Evolutionary conservation across 2,797 vertebrate genomes (phyloP).

Genomic region (Glossophaga mutica): DNA sequence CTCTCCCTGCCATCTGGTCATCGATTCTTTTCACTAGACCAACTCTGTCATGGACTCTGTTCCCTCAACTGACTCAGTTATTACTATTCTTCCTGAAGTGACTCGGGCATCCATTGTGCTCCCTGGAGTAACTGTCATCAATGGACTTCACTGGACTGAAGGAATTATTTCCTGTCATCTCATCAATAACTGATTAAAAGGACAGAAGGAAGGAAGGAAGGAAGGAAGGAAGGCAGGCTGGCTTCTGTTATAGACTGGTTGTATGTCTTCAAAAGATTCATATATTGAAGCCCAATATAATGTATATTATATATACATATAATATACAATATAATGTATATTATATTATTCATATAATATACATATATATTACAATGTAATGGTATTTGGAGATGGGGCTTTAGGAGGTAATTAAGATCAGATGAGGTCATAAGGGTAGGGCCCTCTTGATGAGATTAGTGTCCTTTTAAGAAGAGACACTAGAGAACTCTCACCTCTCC

Average conservation of each 20-base stretch:
- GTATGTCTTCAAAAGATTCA: not conserved
- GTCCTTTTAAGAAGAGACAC: not conserved
- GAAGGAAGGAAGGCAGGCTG: not conserved
- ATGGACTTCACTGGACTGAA: not conserved
- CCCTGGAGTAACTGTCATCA: not conserved
- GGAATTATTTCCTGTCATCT: not conserved
- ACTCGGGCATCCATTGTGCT: not conserved
- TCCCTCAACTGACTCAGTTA: not conserved
- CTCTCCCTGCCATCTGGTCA: not conserved
- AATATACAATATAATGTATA: no score
- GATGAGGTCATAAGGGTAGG: not conserved
- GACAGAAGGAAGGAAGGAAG: not conserved
- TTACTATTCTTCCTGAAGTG: not conserved
- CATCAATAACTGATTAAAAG: not conserved
- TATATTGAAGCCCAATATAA: not conserved
- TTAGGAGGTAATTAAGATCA: not conserved
- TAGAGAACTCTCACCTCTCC: not conserved
- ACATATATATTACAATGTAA: not conserved
- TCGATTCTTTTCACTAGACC: not conserved
- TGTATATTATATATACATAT: no score
- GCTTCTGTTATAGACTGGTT: not conserved
- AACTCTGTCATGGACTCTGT: not conserved
- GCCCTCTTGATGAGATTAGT: not conserved
- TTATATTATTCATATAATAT: no score
- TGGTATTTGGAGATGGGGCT: not conserved